Percentiles rank a stretch among this genome's conserved stretches.
Evolutionary conservation across 2,888 invertebrate species (phyloP).

Genomic region (Thecocarcelia acutangulata): DNA sequence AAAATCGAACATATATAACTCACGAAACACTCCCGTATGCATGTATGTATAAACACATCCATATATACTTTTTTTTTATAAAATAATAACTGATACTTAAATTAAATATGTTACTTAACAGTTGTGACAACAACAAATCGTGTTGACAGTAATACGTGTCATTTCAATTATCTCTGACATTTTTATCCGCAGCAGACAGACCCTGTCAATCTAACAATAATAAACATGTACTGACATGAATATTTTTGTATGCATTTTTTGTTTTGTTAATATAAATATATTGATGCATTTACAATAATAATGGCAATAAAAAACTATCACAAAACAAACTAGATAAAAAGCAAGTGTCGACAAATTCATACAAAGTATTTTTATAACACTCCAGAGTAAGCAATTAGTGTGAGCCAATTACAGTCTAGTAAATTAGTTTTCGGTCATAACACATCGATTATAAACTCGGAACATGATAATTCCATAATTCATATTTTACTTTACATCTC

Average conservation of each 20-base stretch:
- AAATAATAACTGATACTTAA: no score
- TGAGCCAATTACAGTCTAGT: no score
- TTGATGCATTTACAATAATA: constrained; percentile 28
- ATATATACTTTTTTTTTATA: not conserved
- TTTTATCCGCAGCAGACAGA: constrained; percentile 31
- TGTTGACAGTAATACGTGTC: constrained; percentile 60
- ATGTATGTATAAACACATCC: not conserved
- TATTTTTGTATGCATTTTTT: not conserved
- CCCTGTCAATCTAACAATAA: constrained; percentile 11
- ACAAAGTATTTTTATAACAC: not conserved
- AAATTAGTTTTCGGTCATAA: no score
- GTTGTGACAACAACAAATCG: constrained; percentile 47
- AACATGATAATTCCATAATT: no score
- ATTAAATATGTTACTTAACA: constrained; percentile 33
- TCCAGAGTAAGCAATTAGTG: no score
- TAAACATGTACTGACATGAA: not conserved
- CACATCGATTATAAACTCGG: no score
- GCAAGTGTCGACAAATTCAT: not conserved
- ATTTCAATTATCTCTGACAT: constrained; percentile 54
- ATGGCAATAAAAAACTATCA: constrained; percentile 15
- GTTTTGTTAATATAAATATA: not conserved
- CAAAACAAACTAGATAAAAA: not conserved
- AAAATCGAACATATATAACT: no score
- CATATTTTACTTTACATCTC: no score
- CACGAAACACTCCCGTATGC: no score